Conservation (phyloP, 2,888 invertebrate genomes). For the Vandiemenella viatica region DNA sequence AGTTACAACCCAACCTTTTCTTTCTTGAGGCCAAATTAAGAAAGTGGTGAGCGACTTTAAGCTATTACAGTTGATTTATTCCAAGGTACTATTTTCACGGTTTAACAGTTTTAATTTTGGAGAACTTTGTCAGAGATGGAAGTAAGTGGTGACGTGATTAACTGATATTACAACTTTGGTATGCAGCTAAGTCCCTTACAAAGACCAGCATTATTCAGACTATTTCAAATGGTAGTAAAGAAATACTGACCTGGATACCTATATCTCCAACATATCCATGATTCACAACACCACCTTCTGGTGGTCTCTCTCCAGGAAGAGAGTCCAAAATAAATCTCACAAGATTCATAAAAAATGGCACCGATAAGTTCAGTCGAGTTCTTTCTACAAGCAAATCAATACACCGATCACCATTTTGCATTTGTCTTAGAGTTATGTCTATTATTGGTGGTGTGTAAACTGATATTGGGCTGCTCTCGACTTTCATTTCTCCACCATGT, state of each 20-base stretch:
- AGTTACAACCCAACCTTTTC: too few relatives aligned
- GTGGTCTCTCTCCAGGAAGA: constrained; percentile 41
- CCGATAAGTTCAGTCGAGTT: constrained; percentile 52
- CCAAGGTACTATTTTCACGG: too few relatives aligned
- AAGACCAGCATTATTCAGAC: too few relatives aligned
- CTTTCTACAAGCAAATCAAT: constrained; percentile 59
- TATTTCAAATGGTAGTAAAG: too few relatives aligned
- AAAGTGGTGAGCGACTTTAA: too few relatives aligned
- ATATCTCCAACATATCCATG: constrained; percentile 53
- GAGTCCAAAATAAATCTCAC: constrained; percentile 45
- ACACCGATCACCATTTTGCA: constrained; percentile 42
- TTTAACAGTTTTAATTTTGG: too few relatives aligned
- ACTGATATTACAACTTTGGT: too few relatives aligned
- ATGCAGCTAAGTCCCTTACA: too few relatives aligned
- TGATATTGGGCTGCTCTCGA: constrained; percentile 27
- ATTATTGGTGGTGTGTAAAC: constrained; percentile 57
- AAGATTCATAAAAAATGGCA: constrained; percentile 48
- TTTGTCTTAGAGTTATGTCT: constrained; percentile 49
- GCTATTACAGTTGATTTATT: too few relatives aligned
- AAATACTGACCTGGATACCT: constrained; percentile 21
- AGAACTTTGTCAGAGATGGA: too few relatives aligned
- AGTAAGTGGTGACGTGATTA: too few relatives aligned
- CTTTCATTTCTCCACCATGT: constrained; percentile 36
- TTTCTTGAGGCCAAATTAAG: too few relatives aligned
- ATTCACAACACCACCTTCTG: constrained; percentile 53